Evolutionary conservation across 2,888 invertebrate species (phyloP), one percentile per base, ranked within the genome.

Genomic region (Acronicta aceris): DNA sequence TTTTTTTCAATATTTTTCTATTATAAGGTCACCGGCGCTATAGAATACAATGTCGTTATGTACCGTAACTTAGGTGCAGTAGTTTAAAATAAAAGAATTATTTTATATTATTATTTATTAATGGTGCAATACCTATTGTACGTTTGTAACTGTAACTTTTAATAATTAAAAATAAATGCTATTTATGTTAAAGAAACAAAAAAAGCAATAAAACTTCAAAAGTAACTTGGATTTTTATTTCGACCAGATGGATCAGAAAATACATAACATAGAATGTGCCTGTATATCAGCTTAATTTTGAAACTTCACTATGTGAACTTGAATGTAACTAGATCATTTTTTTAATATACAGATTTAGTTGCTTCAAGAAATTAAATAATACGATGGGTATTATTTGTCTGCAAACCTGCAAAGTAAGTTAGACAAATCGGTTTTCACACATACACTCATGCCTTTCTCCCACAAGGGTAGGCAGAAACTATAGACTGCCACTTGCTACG

Each of bases 91-190:
- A 91, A 89, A 78, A 81, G 83, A 87, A 90, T 86, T 92, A 92
- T 94, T 93, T 94, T 94, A 93, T 93, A 92, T 89, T 91, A 90
- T 87, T 91, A 93, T 93, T 93, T 93, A 92, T 93, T 92, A 91
- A 90, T 92, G 79, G 92, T 93, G 91, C 93, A 92, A 92, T 91
- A 82, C 81, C 83, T 86, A 89, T 91, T 92, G 92, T 93, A 91
- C 93, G 92, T 93, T 92, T 93, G 90, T 94, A 92, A 90, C 88
- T 93, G 91, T 93, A 93, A 92, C 91, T 92, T 92, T 88, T 93
- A 91, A 87, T 93, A 89, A 85, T 90, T 91, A 91, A 93, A 92
- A 91, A 92, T 94, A 93, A 94, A 94, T 92, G 92, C 93, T 94
- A 94, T 94, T 93, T 94, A 94, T 94, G 93, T 94, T 92, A 94